Evolutionary conservation across 2,797 vertebrate species (phyloP), one percentile per base, ranked within the genome.

Genomic region (Melanotaenia trifasciata): DNA sequence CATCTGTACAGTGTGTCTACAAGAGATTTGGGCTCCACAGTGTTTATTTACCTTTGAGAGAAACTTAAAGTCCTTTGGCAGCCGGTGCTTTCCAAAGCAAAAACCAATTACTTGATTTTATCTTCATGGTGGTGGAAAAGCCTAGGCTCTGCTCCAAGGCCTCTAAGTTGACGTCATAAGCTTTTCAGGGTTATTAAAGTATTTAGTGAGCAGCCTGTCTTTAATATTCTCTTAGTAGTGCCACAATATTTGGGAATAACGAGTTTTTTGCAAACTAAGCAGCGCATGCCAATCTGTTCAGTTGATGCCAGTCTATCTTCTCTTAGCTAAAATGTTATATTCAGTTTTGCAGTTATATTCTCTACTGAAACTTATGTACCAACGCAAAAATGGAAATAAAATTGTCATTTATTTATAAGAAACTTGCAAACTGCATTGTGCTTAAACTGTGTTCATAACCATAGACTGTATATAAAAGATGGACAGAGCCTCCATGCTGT

Each of bases 301-400:
- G 32, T 32, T 32, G 32, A 32, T 32, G 32, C 32, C 5, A 32
- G 32, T 32, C 6, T 32, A 5, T 7, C 32, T 62, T 67, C 73
- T 32, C 16, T 9, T n/a, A 67, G 72, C 85, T 68, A 70, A 67
- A 76, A 40, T 40, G 56, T 56, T 16, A 63, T 60, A 24, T 80
- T 68, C 60, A 47, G 22, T 80, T 75, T 70, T 56, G 3, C 64
- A 60, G 40, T 69, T 33, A 11, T 47, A 33, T 38, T 50, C 30
- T 75, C 18, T 67, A 53, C 45, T 60, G 30, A 20, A 70, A 68
- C 50, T 43, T 53, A 60, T 78, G 56, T 67, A 67, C 59, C 45
- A 43, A 20, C 80, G 54, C 75, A 45, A 66, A 67, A 81, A 72
- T 58, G 13, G 18, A 30, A 79, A 72, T 76, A 78, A 86, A 81